phyloP scores from a whole-genome alignment of 2,113 vertebrate genomes.

The Peromyscus californicus region DNA sequence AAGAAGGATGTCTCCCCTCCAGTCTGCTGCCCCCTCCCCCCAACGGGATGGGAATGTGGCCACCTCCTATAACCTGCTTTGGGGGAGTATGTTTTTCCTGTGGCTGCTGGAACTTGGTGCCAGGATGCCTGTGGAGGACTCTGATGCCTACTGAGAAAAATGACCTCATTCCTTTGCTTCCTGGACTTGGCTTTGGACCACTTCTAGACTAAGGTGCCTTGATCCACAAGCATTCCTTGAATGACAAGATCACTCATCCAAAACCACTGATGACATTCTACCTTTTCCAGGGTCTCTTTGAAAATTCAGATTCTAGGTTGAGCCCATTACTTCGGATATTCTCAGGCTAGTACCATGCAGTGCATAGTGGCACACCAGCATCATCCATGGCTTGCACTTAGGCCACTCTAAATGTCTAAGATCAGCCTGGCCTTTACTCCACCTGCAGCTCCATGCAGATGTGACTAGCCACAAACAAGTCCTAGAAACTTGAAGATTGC shows the following conservation, averaged over 20 bases:
- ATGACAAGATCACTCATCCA: not conserved
- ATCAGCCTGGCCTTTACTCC: not conserved
- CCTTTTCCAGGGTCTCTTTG: not conserved
- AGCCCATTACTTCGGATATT: not conserved
- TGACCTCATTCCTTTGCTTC: not conserved
- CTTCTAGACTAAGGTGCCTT: not conserved
- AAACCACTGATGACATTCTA: not conserved
- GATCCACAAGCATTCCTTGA: not conserved
- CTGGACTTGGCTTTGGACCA: not conserved
- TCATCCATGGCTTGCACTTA: not conserved
- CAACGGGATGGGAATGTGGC: not conserved
- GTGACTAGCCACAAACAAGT: not conserved
- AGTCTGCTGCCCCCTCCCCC: not conserved
- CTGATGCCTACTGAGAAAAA: not conserved
- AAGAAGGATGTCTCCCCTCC: not conserved
- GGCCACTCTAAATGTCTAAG: not conserved
- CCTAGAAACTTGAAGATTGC: not conserved
- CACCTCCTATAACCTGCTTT: not conserved
- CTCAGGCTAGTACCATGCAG: not conserved
- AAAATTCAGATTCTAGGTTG: constrained; percentile 17
- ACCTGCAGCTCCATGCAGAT: not conserved
- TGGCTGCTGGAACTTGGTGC: not conserved
- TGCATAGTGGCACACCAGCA: not conserved
- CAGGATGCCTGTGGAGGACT: not conserved
- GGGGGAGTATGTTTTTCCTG: not conserved